Evolutionary conservation across 2,888 invertebrate genomes (phyloP), one percentile per base, ranked within the genome.

Genomic region (Ypsolopha scabrella): DNA sequence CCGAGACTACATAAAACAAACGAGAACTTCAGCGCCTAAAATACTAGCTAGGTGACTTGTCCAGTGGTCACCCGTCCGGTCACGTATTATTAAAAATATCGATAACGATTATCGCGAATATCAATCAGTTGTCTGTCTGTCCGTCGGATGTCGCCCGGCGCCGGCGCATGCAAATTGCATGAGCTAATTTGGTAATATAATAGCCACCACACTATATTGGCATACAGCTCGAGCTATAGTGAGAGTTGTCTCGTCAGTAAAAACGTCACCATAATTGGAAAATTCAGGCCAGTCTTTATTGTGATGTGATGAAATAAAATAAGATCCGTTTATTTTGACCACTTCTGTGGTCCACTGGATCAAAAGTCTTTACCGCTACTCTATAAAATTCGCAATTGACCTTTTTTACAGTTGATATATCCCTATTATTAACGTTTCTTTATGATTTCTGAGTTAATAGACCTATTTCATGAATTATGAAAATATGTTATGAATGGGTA

Each of bases 71-170:
- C 44, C 54, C 58, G 56, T 69, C 73, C 69, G 70, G 71, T 74
- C 75, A 75, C 74, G 75, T 70, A 54, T 33, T 53, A 36, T 50
- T 43, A 61, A 57, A 68, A 75, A 70, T 72, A 75, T 75, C 64
- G 68, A 63, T 66, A 60, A 59, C 58, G 58, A 63, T 67, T 69
- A 72, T 71, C 67, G 68, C 62, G 66, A 71, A 67, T 76, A 67
- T 68, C 69, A 73, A 69, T 67, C 63, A 60, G 57, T 49, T 51
- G 51, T n/a, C 47, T 43, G 13, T 43, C 43, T 43, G 43, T 46
- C 46, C 47, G 50, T 57, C 62, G 61, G 63, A 60, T 60, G 61
- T 59, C 24, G 14, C 45, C 7, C 24, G 64, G 64, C 61, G 34
- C 41, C 54, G 53, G 54, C 56, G 60, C 60, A 74, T 71, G 63